Evolutionary conservation across 1,140 invertebrate genomes (phyloP), one percentile per base, ranked within the genome.

Genomic region (Hetaerina americana): DNA sequence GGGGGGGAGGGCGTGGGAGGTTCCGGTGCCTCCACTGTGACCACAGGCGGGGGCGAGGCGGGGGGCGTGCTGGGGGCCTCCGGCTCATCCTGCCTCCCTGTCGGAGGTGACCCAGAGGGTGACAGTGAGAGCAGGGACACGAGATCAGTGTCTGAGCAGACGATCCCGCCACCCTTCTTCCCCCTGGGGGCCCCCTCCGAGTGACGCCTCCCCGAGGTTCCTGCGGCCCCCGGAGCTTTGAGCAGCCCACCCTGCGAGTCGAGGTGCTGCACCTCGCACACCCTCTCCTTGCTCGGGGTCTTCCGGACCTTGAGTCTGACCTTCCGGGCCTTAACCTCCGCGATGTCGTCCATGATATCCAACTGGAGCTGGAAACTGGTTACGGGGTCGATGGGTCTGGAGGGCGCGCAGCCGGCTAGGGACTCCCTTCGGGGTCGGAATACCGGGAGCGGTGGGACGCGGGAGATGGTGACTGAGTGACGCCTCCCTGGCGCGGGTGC

Each of bases 291-390:
- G 88, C 1, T 81, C 74, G 0, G 90, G 31, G 73, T 92, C 68
- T 89, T 91, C 88, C 90, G 92, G 77, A 93, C 86, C 79, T 90
- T 92, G 84, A 93, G 87, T 66, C 88, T 84, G 0, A 90, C 91
- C 83, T 93, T 92, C 57, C 89, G 84, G 0, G 77, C 75, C 78
- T 91, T 90, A 25, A 92, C 87, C 70, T 84, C 81, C 0, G 82
- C 81, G 40, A 93, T 93, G 76, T 92, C 90, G 75, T 93, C 91
- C 91, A 93, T 92, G 72, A 93, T 92, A 76, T 93, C 91, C 71
- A 93, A 81, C 76, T 92, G 90, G 24, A 93, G 81, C 78, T 92
- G 93, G 77, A 92, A 91, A 18, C 88, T 87, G 77, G 70, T 15
- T 2, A 1, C 1, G 24, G 25, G 25, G 67, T 28, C 25, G 15